Evolutionary conservation across 2,113 vertebrate genomes (phyloP), one percentile per base, ranked within the genome.

Genomic region (Corythornis vintsioides): DNA sequence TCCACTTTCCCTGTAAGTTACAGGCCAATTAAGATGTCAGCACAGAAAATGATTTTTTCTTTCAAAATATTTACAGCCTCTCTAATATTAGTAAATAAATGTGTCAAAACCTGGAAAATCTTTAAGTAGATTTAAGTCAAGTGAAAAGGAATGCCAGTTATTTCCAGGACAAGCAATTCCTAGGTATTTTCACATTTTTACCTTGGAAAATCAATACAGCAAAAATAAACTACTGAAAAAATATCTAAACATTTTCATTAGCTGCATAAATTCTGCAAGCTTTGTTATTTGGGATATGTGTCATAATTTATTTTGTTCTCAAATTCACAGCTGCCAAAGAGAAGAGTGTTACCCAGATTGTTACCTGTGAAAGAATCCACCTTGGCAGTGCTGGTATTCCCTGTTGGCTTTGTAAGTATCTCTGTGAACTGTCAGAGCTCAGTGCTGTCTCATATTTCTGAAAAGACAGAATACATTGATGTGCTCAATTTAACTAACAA

Each of bases 241-340:
- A 6, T 6, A 38, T 4, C 25, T 60, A 28, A 43, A 19, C n/a
- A 22, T 28, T 40, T 70, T 56, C 33, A 66, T 9, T 55, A 35
- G 83, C 70, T 67, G 64, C 55, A 77, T 76, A 96, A 95, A 87
- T 90, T 42, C 89, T 97, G 21, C 95, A 88, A 19, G 61, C 88
- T 24, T 79, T 94, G 24, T 95, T 96, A 56, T 95, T 96, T 77
- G 86, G 86, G 13, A 15, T 96, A 15, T 86, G 92, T 72, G 53
- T 89, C 18, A 43, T 90, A 26, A 57, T 31, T 53, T 92, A 96
- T 69, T 28, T 91, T 24, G 33, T 85, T 53, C 66, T 80, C 28
- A 65, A 96, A 55, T 83, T 89, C 19, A 5, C 45, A 38, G 35
- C 74, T 72, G 64, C 45, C 35, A 66, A 61, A 66, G 73, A 81